A percentile compares a stretch with the other conserved stretches of the same genome.
Conservation (phyloP, 2,797 vertebrate genomes). For the Erethizon dorsatum region DNA sequence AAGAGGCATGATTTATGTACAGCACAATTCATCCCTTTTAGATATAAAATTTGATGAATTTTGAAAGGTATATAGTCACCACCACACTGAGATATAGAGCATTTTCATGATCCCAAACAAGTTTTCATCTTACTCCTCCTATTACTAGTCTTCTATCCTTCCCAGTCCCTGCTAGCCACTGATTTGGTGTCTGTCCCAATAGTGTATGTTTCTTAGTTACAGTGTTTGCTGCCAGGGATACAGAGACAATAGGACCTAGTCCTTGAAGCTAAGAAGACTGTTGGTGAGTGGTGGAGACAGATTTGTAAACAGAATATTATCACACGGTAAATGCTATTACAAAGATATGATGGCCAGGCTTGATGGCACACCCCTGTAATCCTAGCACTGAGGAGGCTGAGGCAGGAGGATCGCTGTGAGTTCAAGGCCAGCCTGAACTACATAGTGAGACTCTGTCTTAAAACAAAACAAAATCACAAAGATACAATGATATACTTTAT, state of each 20-base stretch:
- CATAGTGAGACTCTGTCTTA: background rate
- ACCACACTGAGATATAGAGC: background rate
- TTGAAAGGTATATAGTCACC: constrained; percentile 9
- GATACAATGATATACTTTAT: background rate
- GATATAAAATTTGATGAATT: background rate
- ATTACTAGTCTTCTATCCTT: background rate
- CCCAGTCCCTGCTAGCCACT: background rate
- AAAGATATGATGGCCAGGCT: background rate
- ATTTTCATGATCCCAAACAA: background rate
- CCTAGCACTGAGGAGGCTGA: background rate
- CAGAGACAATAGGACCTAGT: background rate
- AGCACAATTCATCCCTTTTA: background rate
- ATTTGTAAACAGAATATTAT: constrained; percentile 14
- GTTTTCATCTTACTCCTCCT: background rate
- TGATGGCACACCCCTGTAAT: background rate
- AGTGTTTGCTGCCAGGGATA: background rate
- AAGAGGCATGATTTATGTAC: background rate
- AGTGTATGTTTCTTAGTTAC: constrained; percentile 1
- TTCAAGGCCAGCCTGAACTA: background rate
- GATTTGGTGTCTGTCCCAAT: background rate
- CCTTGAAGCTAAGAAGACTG: background rate
- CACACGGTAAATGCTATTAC: background rate
- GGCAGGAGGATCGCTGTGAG: background rate
- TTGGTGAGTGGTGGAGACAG: background rate
- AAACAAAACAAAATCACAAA: background rate